These are phyloP conservation scores for Ophion ellenae DNA, from an alignment of 2,888 invertebrate genomes.

Conservation along the genomic window DNA sequence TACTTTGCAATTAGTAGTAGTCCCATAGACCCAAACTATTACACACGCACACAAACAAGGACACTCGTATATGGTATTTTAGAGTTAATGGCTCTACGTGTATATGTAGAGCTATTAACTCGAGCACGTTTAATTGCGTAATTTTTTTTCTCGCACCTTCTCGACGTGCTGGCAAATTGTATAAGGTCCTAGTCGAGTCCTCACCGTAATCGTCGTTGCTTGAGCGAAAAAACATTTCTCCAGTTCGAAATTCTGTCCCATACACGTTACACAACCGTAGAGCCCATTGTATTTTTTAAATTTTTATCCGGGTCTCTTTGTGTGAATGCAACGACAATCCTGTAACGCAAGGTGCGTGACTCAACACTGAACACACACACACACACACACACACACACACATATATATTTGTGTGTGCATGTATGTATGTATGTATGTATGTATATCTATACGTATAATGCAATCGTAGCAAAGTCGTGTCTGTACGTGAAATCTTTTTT, in stretches of 20 bases:
- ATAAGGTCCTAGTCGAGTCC: not conserved
- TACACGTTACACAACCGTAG: constrained; percentile 33
- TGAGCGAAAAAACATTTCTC: constrained; percentile 40
- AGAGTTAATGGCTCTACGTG: too few relatives aligned
- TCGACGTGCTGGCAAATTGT: not conserved
- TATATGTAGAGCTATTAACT: not conserved
- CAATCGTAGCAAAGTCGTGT: too few relatives aligned
- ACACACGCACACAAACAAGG: too few relatives aligned
- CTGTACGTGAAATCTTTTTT: too few relatives aligned
- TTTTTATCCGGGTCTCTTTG: constrained; percentile 4
- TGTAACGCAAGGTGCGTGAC: constrained; percentile 30
- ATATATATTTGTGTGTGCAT: too few relatives aligned
- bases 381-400: too few relatives aligned
- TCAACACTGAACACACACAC: not conserved
- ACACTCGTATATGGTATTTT: too few relatives aligned
- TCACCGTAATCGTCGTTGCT: not conserved
- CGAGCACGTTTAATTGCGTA: constrained; percentile 51
- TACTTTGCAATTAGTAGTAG: too few relatives aligned
- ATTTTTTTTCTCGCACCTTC: constrained; percentile 45
- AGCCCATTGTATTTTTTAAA: constrained; percentile 36
- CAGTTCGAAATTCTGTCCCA: constrained; percentile 47
- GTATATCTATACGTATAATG: too few relatives aligned
- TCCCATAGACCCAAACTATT: too few relatives aligned
- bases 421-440: too few relatives aligned
- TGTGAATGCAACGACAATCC: constrained; percentile 49